These are phyloP conservation scores for Periophthalmus magnuspinnatus DNA, from an alignment of 2,797 vertebrate genomes.

Conservation along the genomic window DNA sequence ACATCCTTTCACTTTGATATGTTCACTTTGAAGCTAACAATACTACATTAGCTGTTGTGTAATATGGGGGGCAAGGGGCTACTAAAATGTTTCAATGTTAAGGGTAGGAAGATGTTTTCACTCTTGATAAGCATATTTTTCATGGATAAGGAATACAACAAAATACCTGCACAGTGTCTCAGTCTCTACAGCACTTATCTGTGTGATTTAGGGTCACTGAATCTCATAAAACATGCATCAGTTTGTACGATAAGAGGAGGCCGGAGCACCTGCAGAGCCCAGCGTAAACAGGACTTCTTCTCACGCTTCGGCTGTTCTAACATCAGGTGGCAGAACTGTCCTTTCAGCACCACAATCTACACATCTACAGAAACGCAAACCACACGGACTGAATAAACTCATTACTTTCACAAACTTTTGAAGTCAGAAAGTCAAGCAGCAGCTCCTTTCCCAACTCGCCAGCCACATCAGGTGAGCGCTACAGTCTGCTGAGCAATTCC, in stretches of 20 bases:
- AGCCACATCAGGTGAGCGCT: slow-evolving; percentile 37
- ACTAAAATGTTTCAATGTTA: slow-evolving; percentile 1
- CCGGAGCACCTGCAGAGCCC: too few species aligned
- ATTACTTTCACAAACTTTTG: slow-evolving; percentile 15
- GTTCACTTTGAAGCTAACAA: slow-evolving; percentile 9
- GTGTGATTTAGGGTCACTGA: neutral
- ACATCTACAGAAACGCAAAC: slow-evolving; percentile 3
- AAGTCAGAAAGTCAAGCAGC: slow-evolving; percentile 8
- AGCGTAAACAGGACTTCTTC: too few species aligned
- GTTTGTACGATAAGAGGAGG: too few species aligned
- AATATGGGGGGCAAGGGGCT: neutral
- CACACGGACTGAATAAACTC: neutral
- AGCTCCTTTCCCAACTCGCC: slow-evolving; percentile 31
- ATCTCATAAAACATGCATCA: neutral
- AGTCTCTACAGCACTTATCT: neutral
- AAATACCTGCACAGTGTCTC: neutral
- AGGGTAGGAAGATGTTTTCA: neutral
- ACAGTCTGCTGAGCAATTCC: slow-evolving; percentile 72
- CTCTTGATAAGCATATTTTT: neutral
- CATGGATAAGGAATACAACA: neutral
- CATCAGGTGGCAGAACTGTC: slow-evolving; percentile 44
- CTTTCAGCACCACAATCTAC: slow-evolving; percentile 60
- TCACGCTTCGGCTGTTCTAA: neutral
- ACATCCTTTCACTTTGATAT: slow-evolving; percentile 13
- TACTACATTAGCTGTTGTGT: neutral